phyloP scores from a whole-genome alignment of 2,113 vertebrate genomes.

The Pandion haliaetus region DNA sequence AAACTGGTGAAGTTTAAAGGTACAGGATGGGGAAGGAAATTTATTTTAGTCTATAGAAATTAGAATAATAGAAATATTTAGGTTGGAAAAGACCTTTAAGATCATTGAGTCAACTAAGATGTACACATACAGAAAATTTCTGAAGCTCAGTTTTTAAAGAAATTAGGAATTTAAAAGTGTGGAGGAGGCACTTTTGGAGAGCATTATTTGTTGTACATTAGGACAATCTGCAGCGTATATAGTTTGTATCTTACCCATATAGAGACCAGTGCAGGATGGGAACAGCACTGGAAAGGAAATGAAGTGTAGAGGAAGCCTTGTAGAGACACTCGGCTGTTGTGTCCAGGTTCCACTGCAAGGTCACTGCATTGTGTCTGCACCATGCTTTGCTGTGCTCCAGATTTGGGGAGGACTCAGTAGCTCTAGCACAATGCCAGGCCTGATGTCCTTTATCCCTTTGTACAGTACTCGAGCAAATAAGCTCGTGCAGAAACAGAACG shows the following conservation, averaged over 20 bases:
- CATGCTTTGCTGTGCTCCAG: rapidly evolving
- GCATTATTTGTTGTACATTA: neutral
- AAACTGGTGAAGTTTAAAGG: neutral
- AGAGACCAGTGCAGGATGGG: neutral
- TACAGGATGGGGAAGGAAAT: neutral
- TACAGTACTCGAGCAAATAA: neutral
- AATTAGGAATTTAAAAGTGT: neutral
- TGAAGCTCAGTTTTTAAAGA: neutral
- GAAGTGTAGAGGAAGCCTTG: neutral
- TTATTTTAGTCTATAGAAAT: neutral
- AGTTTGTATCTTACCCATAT: neutral
- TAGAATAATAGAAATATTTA: no score
- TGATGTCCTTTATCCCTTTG: neutral
- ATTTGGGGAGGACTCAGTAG: neutral
- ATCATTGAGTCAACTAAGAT: no score
- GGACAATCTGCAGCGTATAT: neutral
- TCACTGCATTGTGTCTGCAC: neutral
- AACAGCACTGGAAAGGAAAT: neutral
- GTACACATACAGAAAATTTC: neutral
- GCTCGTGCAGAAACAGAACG: neutral
- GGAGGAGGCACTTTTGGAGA: neutral
- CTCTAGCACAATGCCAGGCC: rapidly evolving
- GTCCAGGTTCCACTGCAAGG: neutral
- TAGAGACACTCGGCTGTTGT: neutral
- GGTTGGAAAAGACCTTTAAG: no score